These are phyloP conservation scores for Galeopterus variegatus DNA, from an alignment of 2,113 vertebrate genomes.

Conservation along the genomic window DNA sequence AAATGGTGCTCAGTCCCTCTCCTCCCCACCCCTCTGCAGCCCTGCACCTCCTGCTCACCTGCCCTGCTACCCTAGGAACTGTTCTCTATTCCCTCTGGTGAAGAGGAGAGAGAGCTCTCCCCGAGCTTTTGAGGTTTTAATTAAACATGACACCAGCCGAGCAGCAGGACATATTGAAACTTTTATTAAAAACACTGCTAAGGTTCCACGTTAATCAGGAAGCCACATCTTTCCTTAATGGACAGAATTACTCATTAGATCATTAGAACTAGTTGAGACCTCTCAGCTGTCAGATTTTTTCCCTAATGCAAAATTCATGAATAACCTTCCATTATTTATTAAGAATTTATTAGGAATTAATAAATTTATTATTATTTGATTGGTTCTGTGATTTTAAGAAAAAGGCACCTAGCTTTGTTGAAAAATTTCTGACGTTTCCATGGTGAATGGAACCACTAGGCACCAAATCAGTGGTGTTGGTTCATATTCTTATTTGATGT, in stretches of 20 bases:
- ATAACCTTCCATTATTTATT: slow-evolving; percentile 82
- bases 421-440: slow-evolving; percentile 78
- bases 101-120: slow-evolving; percentile 70
- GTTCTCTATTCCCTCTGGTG: slow-evolving; percentile 72
- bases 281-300: slow-evolving; percentile 82
- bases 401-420: slow-evolving; percentile 83
- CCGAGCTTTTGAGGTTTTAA: slow-evolving; percentile 85
- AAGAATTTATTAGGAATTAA: slow-evolving; percentile 81
- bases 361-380: slow-evolving; percentile 85
- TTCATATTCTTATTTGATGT: slow-evolving; percentile 86
- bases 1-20: neutral
- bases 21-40: no score
- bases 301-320: slow-evolving; percentile 83
- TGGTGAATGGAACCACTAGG: slow-evolving; percentile 77
- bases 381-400: slow-evolving; percentile 86
- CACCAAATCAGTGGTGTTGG: slow-evolving; percentile 75
- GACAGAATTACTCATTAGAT: slow-evolving; percentile 88
- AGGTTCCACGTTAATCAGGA: slow-evolving; percentile 86
- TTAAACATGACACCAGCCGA: slow-evolving; percentile 84
- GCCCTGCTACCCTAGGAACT: no score
- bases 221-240: slow-evolving; percentile 87
- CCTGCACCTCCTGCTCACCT: neutral
- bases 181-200: slow-evolving; percentile 88
- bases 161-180: slow-evolving; percentile 83
- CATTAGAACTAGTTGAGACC: slow-evolving; percentile 86